A percentile compares a stretch with the other conserved stretches of the same genome.
These are phyloP conservation scores for Pelusios castaneus DNA, from an alignment of 2,113 vertebrate genomes.

Conservation along the genomic window DNA sequence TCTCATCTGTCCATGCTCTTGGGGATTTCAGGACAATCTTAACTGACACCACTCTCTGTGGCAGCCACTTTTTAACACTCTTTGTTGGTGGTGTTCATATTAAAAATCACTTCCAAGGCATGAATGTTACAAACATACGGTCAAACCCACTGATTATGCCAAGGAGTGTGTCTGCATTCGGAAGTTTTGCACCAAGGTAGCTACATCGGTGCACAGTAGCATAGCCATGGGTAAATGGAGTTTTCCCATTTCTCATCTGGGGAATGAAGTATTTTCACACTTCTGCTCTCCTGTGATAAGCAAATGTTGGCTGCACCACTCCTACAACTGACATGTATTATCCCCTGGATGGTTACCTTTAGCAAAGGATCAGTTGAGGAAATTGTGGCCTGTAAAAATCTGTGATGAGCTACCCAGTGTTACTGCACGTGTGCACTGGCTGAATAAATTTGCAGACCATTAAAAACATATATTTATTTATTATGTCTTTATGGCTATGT, in stretches of 20 bases:
- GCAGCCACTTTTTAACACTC: not conserved
- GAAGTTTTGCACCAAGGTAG: slow-evolving; percentile 3
- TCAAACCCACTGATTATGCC: not conserved
- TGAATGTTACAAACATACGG: not conserved
- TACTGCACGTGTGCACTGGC: no score
- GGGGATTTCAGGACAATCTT: not conserved
- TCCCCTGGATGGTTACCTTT: no score
- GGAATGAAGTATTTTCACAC: not conserved
- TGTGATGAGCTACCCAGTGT: no score
- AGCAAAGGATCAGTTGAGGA: no score
- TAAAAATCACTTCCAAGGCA: not conserved
- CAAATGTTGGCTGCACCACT: not conserved
- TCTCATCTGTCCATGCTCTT: not conserved
- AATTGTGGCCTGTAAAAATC: no score
- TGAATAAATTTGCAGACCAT: no score
- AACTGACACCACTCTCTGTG: not conserved
- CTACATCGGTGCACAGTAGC: not conserved
- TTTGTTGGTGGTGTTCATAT: not conserved
- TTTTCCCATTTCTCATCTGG: not conserved
- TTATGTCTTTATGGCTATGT: no score
- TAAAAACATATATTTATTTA: no score
- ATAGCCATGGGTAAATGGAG: not conserved
- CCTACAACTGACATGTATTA: no score
- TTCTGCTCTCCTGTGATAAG: no score
- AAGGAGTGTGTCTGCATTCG: not conserved